A percentile compares a stretch with the other conserved stretches of the same genome.
These are phyloP conservation scores for Megaceryle torquata DNA, from an alignment of 2,113 vertebrate genomes.

Conservation along the genomic window DNA sequence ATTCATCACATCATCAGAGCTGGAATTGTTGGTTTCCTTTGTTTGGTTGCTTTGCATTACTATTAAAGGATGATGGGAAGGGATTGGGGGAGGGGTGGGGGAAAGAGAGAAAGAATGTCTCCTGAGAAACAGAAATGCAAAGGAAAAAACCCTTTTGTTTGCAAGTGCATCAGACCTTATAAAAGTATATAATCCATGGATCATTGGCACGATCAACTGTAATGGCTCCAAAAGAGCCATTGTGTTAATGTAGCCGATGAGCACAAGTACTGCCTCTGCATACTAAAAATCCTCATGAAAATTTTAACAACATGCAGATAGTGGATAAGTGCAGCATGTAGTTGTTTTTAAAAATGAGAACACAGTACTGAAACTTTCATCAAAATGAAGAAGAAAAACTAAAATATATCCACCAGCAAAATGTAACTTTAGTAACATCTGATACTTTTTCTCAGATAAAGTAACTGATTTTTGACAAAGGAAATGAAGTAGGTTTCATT, in stretches of 20 bases:
- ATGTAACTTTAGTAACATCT: slow-evolving; percentile 3
- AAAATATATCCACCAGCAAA: slow-evolving; percentile 39
- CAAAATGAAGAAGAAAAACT: slow-evolving; percentile 17
- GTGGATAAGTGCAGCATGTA: not conserved
- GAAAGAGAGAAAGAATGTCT: not conserved
- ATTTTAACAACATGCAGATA: slow-evolving; percentile 54
- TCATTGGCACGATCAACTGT: slow-evolving; percentile 66
- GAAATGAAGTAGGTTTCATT: slow-evolving; percentile 34
- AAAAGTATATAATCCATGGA: slow-evolving; percentile 71
- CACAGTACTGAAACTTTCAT: not conserved
- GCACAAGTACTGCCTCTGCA: slow-evolving; percentile 46
- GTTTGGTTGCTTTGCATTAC: slow-evolving; percentile 52
- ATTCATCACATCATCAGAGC: slow-evolving; percentile 25
- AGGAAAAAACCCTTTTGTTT: slow-evolving; percentile 66
- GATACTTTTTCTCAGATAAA: not conserved
- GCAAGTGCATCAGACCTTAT: slow-evolving; percentile 69
- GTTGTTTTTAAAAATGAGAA: slow-evolving; percentile 11
- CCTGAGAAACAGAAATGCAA: slow-evolving; percentile 68
- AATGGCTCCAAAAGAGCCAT: slow-evolving; percentile 71
- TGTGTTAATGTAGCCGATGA: slow-evolving; percentile 72
- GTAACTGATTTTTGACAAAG: slow-evolving; percentile 26
- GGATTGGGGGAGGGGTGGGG: not conserved
- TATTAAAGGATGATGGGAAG: slow-evolving; percentile 33
- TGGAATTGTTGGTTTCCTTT: slow-evolving; percentile 36
- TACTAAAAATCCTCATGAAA: slow-evolving; percentile 69